phyloP scores from a whole-genome alignment of 2,888 invertebrate genomes.

The Phania funesta region DNA sequence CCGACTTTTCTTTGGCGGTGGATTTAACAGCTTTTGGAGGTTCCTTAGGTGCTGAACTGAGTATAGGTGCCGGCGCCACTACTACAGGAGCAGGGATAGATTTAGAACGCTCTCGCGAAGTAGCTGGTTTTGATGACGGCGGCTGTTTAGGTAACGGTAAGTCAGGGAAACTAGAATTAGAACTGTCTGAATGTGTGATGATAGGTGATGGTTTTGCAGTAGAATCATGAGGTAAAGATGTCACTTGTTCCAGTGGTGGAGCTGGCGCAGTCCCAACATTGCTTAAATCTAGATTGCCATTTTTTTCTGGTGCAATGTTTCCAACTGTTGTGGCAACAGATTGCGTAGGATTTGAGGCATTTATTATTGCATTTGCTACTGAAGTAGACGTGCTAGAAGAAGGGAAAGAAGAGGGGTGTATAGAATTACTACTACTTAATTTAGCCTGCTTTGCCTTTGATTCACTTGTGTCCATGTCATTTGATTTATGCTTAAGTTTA shows the following conservation, averaged over 20 bases:
- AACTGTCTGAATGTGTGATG: slow-evolving; percentile 77
- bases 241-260: slow-evolving; percentile 50
- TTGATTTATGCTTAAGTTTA: slow-evolving; percentile 71
- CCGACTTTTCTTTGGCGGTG: slow-evolving; percentile 77
- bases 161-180: slow-evolving; percentile 80
- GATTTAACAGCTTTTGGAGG: slow-evolving; percentile 71
- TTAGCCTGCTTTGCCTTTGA: slow-evolving; percentile 65
- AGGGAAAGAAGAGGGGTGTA: slow-evolving; percentile 21
- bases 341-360: background rate
- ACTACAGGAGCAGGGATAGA: background rate
- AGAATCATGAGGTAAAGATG: background rate
- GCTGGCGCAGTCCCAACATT: slow-evolving; percentile 76
- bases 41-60: slow-evolving; percentile 41
- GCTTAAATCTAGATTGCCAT: slow-evolving; percentile 75
- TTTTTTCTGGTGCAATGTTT: slow-evolving; percentile 47
- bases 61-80: slow-evolving; percentile 6
- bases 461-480: slow-evolving; percentile 22
- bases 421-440: slow-evolving; percentile 24
- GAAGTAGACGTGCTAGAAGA: slow-evolving; percentile 64
- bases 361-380: slow-evolving; percentile 28
- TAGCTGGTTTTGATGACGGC: slow-evolving; percentile 12
- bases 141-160: slow-evolving; percentile 66
- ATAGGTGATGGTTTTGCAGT: slow-evolving; percentile 63
- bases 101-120: slow-evolving; percentile 45
- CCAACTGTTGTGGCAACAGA: slow-evolving; percentile 27